Percentiles rank a stretch among this genome's conserved stretches.
These are phyloP conservation scores for Luffia ferchaultella DNA, from an alignment of 2,888 invertebrate genomes.

Conservation along the genomic window DNA sequence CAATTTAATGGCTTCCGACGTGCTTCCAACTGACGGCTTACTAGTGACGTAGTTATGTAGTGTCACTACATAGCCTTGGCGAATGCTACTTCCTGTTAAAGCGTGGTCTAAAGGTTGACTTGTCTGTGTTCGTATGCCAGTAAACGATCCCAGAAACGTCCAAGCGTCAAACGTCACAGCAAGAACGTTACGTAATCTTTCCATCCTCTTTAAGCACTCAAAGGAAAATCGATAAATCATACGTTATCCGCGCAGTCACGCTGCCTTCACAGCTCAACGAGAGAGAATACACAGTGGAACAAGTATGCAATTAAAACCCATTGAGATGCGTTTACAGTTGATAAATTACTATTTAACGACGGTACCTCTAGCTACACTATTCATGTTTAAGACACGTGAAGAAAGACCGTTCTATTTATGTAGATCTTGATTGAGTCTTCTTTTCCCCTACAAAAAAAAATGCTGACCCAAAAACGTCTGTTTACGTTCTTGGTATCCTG, in stretches of 20 bases:
- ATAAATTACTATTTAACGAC: conserved; percentile 21
- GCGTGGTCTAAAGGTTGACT: no score
- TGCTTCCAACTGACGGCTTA: no score
- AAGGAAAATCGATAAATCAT: not conserved
- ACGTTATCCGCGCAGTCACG: not conserved
- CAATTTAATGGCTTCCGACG: no score
- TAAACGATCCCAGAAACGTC: no score
- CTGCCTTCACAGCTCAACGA: conserved; percentile 4
- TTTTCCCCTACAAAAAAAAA: not conserved
- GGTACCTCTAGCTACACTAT: conserved; percentile 14
- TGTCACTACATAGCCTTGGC: no score
- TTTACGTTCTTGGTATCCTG: no score
- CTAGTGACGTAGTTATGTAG: no score
- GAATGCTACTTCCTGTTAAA: no score
- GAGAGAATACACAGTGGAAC: conserved; percentile 14
- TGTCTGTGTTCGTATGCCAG: no score
- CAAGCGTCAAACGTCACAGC: not conserved
- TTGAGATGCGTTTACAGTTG: conserved; percentile 12
- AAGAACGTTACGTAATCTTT: not conserved
- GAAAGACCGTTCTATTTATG: not conserved
- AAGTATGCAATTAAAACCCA: conserved; percentile 18
- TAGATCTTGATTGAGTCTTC: not conserved
- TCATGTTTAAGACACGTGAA: conserved; percentile 7
- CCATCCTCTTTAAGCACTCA: not conserved
- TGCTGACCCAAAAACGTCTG: not conserved